A percentile compares a stretch with the other conserved stretches of the same genome.
phyloP scores from a whole-genome alignment of 2,113 vertebrate species.

The Cephalopterus ornatus region DNA sequence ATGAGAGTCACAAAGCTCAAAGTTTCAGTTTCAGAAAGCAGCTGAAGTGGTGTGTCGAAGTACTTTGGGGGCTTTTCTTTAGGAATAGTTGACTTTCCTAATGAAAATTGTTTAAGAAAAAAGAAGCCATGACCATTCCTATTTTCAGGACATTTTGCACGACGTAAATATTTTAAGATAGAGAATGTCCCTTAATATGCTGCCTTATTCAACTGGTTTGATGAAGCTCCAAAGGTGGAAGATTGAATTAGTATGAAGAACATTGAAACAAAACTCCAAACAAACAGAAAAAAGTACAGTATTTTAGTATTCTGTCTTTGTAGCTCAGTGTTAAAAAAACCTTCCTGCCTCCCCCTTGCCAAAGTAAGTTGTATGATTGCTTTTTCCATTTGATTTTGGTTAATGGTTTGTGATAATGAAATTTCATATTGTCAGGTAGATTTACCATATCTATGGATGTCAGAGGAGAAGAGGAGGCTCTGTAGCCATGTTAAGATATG shows the following conservation, averaged over 20 bases:
- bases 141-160: not conserved
- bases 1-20: not conserved
- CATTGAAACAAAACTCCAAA: not conserved
- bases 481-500: fast-evolving
- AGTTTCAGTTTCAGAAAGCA: not conserved
- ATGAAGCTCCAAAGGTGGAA: not conserved
- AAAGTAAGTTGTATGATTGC: not conserved
- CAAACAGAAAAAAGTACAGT: not conserved
- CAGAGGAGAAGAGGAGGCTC: not conserved
- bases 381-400: not conserved
- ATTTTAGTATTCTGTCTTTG: not conserved
- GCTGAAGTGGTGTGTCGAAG: not conserved
- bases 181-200: not conserved
- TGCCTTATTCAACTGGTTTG: not conserved
- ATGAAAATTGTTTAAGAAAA: not conserved
- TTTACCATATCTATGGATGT: not conserved
- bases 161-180: not conserved
- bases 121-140: not conserved
- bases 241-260: not conserved
- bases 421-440: not conserved
- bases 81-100: not conserved
- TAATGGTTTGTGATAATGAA: not conserved
- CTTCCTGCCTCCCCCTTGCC: too few species aligned
- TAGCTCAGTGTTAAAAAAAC: not conserved
- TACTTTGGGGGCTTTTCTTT: not conserved